Base-by-base conservation (phyloP, 2,797 vertebrate species). In the Tenualosa thibaudeaui region DNA sequence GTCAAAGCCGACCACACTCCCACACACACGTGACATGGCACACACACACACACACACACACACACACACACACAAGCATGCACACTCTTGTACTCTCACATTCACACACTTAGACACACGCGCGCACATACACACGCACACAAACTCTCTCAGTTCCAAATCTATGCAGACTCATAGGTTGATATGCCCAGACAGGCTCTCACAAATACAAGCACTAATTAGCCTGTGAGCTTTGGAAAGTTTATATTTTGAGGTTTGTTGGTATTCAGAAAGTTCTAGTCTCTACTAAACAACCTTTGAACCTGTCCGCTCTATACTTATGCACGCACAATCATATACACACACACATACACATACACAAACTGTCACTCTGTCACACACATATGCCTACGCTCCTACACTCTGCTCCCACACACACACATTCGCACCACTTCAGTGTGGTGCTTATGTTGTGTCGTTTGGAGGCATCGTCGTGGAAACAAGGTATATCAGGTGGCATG, bases 381-480 rank as follows among this genome's bases (percentile, higher is more conserved):
- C 8, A 31, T 24, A 26, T 8, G 17, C 9, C 8, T 51, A 51
- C 10, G 7, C 50, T 51, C 10, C 50, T 51, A 51, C 50, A 2
- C 50, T 46, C 7, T 46, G 46, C 46, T 51, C 50, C 60, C 7
- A 46, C 15, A 46, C 71, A 78, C 71, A 46, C 71, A 75, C 13
- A 15, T 75, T 75, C 68, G 40, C 68, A 6, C 37, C 31, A 40
- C 68, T 43, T 46, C 2, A 78, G 5, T n/a, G 71, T 19, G 83
- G 56, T 43, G 37, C 87, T 84, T 53, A 71, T 40, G 81, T 85
- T 81, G 75, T 50, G 58, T 71, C 51, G 26, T 71, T 19, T 31
- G 58, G 82, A 83, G 82, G 81, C 53, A 65, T 75, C 46, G 81
- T 84, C 82, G 83, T 81, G 71, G 88, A 84, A 85, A 86, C 60